phyloP scores from a whole-genome alignment of 2,113 vertebrate genomes.

The Urocitellus parryii region DNA sequence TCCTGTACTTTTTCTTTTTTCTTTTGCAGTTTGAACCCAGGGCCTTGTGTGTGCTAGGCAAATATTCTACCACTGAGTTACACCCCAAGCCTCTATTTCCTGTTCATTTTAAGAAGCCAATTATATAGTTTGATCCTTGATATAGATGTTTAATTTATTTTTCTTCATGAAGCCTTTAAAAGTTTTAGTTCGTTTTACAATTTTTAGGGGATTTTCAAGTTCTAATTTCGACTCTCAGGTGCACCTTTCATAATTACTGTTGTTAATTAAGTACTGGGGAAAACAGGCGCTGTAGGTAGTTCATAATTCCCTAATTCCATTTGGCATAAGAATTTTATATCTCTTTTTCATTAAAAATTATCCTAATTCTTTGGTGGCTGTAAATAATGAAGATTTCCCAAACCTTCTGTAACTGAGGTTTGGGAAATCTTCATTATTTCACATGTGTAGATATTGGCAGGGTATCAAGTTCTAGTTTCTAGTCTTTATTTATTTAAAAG shows the following conservation, averaged over 20 bases:
- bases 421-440: slow-evolving; percentile 10
- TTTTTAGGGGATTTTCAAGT: slow-evolving; percentile 44
- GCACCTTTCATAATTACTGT: slow-evolving; percentile 31
- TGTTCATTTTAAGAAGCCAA: neutral
- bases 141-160: slow-evolving; percentile 16
- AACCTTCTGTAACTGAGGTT: neutral
- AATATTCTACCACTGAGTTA: neutral
- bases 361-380: neutral
- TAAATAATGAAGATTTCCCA: too few relatives aligned
- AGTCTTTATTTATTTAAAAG: slow-evolving; percentile 53
- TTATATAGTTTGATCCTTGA: slow-evolving; percentile 6
- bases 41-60: neutral
- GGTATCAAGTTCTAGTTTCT: slow-evolving; percentile 43
- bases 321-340: slow-evolving; percentile 47
- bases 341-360: slow-evolving; percentile 49
- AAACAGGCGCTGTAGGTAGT: slow-evolving; percentile 7
- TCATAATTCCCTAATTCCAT: slow-evolving; percentile 37
- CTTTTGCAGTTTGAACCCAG: neutral
- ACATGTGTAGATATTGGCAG: neutral
- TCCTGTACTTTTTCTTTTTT: neutral
- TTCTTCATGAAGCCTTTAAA: slow-evolving; percentile 26
- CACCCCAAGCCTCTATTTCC: neutral
- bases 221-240: slow-evolving; percentile 35
- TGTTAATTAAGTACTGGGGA: slow-evolving; percentile 12
- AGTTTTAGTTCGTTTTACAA: slow-evolving; percentile 23